Evolutionary conservation across 2,888 invertebrate species (phyloP).

Genomic region (Bembecia ichneumoniformis): DNA sequence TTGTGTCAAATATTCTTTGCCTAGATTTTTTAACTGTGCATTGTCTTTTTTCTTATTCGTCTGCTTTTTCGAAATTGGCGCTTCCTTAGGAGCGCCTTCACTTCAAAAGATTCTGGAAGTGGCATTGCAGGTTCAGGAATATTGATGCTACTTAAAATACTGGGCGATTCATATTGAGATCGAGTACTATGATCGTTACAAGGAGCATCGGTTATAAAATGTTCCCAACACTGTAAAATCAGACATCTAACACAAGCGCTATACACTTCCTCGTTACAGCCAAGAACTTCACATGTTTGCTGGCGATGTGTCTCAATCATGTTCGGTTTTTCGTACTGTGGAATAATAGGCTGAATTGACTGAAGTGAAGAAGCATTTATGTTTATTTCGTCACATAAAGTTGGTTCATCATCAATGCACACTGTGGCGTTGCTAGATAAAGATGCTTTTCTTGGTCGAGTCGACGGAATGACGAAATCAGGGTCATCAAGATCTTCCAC

Average conservation of each 20-base stretch:
- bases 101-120: constrained; percentile 3
- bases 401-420: constrained; percentile 1
- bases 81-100: constrained; percentile 3
- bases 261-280: constrained; percentile 3
- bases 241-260: constrained; percentile 3
- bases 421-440: constrained; percentile 1
- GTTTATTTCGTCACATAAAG: constrained; percentile 1
- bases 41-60: constrained; percentile 2
- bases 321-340: constrained; percentile 1
- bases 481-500: constrained; percentile 1
- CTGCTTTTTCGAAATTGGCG: not conserved
- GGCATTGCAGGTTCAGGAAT: not conserved
- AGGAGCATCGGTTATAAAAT: constrained; percentile 2
- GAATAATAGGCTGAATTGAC: constrained; percentile 1
- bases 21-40: constrained; percentile 1
- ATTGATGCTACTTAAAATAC: constrained; percentile 1
- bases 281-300: constrained; percentile 4
- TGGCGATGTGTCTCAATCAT: constrained; percentile 1
- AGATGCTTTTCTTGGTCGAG: not conserved
- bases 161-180: not conserved
- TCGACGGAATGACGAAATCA: constrained; percentile 1
- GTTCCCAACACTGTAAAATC: constrained; percentile 4
- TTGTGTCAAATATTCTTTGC: constrained; percentile 2
- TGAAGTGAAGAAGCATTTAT: not conserved
- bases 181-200: constrained; percentile 3